Evolutionary conservation across 2,888 invertebrate species (phyloP), one percentile per base, ranked within the genome.

Genomic region (Scaptomyza tumidula): DNA sequence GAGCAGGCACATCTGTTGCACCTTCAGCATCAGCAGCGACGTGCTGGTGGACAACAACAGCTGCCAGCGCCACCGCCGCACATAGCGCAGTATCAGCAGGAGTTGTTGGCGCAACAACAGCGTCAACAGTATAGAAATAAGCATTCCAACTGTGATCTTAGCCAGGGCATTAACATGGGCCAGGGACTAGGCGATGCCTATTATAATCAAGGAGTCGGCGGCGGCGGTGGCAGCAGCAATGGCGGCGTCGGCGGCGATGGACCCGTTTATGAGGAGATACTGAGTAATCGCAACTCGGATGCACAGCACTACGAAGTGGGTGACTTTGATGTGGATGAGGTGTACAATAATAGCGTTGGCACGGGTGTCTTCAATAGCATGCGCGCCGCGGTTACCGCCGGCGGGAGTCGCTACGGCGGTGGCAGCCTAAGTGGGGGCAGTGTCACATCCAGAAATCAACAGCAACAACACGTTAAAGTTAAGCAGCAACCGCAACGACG

Each of bases 221-320:
- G 41, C 13, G 33, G 29, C 14, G 87, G 88, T 58, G 54, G 71
- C 35, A 55, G 58, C 64, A 71, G 55, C 41, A 78, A 49, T 33
- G 67, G 60, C 35, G 76, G 66, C 31, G 75, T 60, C 27, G 75
- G 57, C 55, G 89, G 82, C 71, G 88, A 79, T 50, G 92, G 92
- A 14, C 92, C 92, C 13, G 91, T 92, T 29, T 92, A 92, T 75
- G 92, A 92, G 74, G 92, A 92, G 72, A 92, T 92, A 53, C 78
- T 91, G 53, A 91, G 90, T 74, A 92, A 90, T 81, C 91, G 90
- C 66, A 90, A 86, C 74, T 90, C 90, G 54, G 91, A 90, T 81
- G 91, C 70, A 35, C 91, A 91, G 72, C 89, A 91, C 75, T 88
- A 90, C 52, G 89, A 89, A 70, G 88, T 89, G 46, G 89, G 86